Conservation (phyloP, 1,140 invertebrate species). For the Psix sp. region DNA sequence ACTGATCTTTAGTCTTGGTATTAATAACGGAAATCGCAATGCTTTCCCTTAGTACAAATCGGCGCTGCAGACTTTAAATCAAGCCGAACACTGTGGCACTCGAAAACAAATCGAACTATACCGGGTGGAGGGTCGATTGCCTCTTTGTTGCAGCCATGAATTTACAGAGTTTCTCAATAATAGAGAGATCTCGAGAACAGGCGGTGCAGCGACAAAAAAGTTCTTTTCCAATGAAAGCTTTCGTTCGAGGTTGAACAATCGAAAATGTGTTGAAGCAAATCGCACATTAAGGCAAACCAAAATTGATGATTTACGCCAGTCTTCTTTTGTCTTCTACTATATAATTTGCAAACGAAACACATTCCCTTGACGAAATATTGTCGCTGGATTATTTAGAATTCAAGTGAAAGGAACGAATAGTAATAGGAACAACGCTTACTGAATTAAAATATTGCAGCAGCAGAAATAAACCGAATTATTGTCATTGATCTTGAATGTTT, state of each 20-base stretch:
- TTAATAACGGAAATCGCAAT: slow-evolving; percentile 50
- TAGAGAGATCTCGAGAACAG: slow-evolving; percentile 37
- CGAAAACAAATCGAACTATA: slow-evolving; percentile 60
- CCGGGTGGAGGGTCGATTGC: slow-evolving; percentile 45
- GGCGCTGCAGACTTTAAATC: slow-evolving; percentile 62
- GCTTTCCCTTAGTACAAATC: slow-evolving; percentile 37
- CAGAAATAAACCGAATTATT: slow-evolving; percentile 24
- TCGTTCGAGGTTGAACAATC: slow-evolving; percentile 7
- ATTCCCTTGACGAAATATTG: slow-evolving; percentile 27
- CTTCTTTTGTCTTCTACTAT: slow-evolving; percentile 3
- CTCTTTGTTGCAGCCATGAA: slow-evolving; percentile 50
- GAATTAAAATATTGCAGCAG: slow-evolving; percentile 8
- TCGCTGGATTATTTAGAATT: slow-evolving; percentile 64
- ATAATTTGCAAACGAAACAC: slow-evolving; percentile 13
- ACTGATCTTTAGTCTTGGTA: slow-evolving; percentile 6
- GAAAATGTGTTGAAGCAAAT: slow-evolving; percentile 7
- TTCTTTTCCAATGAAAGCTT: not conserved
- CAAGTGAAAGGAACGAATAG: slow-evolving; percentile 47
- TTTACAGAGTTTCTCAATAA: slow-evolving; percentile 60
- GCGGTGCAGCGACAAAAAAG: not conserved
- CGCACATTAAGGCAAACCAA: not conserved
- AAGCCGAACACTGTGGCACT: slow-evolving; percentile 56
- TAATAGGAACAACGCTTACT: slow-evolving; percentile 16
- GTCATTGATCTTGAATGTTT: slow-evolving; percentile 5
- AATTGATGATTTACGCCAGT: slow-evolving; percentile 5